Percentiles rank a stretch among this genome's conserved stretches.
Conservation (phyloP, 2,113 vertebrate species). For the Mormyrus iriodes region DNA sequence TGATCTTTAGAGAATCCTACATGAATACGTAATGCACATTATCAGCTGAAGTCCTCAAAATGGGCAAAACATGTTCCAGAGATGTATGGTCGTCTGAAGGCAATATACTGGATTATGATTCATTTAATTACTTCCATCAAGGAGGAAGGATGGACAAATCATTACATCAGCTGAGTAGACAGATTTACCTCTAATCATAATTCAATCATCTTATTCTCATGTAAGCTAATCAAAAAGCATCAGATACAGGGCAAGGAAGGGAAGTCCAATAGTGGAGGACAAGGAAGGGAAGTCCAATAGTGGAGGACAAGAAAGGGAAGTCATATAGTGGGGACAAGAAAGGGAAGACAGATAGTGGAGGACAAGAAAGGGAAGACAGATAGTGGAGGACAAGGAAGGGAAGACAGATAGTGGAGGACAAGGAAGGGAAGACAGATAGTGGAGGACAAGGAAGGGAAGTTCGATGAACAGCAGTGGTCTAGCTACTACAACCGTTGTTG, state of each 20-base stretch:
- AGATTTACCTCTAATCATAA: neutral
- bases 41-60: neutral
- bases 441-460: neutral
- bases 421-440: no score
- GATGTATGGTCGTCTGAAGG: neutral
- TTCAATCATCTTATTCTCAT: neutral
- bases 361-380: no score
- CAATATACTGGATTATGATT: neutral
- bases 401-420: no score
- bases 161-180: neutral
- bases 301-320: no score
- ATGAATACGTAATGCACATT: neutral
- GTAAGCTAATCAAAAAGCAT: neutral
- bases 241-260: neutral
- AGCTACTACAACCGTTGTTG: neutral
- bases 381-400: no score
- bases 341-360: no score
- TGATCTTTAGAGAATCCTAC: neutral
- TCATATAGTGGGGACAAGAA: no score
- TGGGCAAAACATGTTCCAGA: neutral
- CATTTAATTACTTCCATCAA: neutral
- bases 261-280: neutral
- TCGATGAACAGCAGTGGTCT: neutral
- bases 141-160: neutral
- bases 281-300: neutral